Percentiles rank a stretch among this genome's conserved stretches.
phyloP scores from a whole-genome alignment of 2,888 invertebrate species.

The Ophioninae sp. region DNA sequence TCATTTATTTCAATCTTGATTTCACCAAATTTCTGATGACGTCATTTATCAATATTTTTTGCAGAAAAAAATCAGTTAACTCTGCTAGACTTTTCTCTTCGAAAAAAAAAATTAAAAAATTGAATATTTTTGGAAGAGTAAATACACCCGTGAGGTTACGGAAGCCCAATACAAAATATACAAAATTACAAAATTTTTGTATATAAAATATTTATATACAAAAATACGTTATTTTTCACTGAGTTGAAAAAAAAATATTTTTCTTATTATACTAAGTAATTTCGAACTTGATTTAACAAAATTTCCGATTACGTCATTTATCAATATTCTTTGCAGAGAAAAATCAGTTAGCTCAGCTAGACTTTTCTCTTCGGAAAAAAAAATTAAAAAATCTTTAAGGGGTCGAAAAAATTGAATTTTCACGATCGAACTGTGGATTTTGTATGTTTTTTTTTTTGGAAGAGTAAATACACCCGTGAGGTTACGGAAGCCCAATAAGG shows the following conservation, averaged over 20 bases:
- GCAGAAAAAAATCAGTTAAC: not conserved
- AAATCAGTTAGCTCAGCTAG: not conserved
- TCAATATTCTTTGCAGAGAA: not conserved
- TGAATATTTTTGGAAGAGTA: not conserved
- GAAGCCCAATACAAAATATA: not conserved
- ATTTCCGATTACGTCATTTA: not conserved
- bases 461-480: not conserved
- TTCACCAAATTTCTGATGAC: not conserved
- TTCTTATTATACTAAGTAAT: too few species aligned
- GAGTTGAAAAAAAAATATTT: too few species aligned
- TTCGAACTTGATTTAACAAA: not conserved
- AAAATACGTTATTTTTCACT: too few species aligned
- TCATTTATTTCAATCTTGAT: too few species aligned
- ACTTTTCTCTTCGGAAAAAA: not conserved
- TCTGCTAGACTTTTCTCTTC: not conserved
- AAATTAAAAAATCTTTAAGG: not conserved
- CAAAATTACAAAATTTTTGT: too few species aligned
- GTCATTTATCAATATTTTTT: not conserved
- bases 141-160: not conserved
- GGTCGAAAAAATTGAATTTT: not conserved
- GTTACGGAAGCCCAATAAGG: not conserved
- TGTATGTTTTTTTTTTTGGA: not conserved
- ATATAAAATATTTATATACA: too few species aligned
- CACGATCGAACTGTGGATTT: not conserved
- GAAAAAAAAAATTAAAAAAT: not conserved